These are phyloP conservation scores for Colletes gigas DNA, from an alignment of 1,140 invertebrate genomes.

Conservation along the genomic window DNA sequence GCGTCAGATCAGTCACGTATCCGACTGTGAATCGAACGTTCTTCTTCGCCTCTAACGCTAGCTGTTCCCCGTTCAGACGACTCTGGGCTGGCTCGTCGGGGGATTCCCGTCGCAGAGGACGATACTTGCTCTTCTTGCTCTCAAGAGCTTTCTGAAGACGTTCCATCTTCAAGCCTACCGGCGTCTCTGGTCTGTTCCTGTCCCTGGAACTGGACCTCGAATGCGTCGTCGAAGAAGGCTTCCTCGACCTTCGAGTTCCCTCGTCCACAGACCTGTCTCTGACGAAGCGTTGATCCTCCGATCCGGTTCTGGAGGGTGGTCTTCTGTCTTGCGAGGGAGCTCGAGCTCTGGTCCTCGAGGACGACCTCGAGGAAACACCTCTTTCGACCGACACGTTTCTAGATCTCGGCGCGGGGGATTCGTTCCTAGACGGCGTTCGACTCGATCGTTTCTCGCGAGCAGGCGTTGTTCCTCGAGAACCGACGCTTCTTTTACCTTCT, in stretches of 20 bases:
- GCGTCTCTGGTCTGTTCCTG: slow-evolving; percentile 56
- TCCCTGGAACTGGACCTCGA: slow-evolving; percentile 71
- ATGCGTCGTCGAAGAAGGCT: slow-evolving; percentile 24
- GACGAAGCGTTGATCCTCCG: slow-evolving; percentile 32
- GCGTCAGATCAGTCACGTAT: slow-evolving; percentile 86
- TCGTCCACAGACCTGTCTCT: slow-evolving; percentile 36
- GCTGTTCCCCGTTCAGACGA: slow-evolving; percentile 38
- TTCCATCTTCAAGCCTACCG: slow-evolving; percentile 65
- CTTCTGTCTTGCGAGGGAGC: slow-evolving; percentile 50
- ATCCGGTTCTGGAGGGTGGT: slow-evolving; percentile 55
- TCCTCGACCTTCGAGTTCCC: slow-evolving; percentile 31
- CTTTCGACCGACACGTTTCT: slow-evolving; percentile 67
- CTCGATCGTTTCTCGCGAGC: slow-evolving; percentile 35
- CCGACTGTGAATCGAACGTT: slow-evolving; percentile 85
- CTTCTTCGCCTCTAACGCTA: slow-evolving; percentile 82
- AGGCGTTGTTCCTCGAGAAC: slow-evolving; percentile 58
- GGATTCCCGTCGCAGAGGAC: slow-evolving; percentile 34
- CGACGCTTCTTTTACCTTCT: slow-evolving; percentile 20
- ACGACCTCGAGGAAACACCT: slow-evolving; percentile 62
- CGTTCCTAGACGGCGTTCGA: slow-evolving; percentile 57
- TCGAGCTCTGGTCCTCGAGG: slow-evolving; percentile 62
- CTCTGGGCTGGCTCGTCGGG: neutral
- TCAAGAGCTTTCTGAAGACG: slow-evolving; percentile 63
- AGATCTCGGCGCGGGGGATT: slow-evolving; percentile 63
- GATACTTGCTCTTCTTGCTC: slow-evolving; percentile 51